phyloP scores from a whole-genome alignment of 2,113 vertebrate genomes.

The Anoplopoma fimbria region DNA sequence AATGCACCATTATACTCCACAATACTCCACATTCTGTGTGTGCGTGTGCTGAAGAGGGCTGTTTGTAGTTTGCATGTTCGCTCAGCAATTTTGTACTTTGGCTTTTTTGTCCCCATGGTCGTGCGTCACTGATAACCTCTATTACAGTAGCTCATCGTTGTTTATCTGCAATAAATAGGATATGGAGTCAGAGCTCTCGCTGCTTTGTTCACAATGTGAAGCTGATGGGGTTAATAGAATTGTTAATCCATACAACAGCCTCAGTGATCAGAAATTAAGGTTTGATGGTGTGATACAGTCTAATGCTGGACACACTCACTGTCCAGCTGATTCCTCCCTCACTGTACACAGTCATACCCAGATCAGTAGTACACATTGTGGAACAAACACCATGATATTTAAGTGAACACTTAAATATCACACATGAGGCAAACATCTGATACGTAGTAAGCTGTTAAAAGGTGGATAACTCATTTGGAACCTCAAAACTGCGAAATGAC shows the following conservation, averaged over 20 bases:
- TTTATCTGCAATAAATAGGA: slow-evolving; percentile 51
- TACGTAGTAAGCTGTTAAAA: too few species aligned
- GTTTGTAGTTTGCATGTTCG: slow-evolving; percentile 33
- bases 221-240: not conserved
- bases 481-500: too few species aligned
- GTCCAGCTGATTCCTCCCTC: not conserved
- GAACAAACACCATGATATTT: not conserved
- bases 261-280: not conserved
- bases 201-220: not conserved
- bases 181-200: not conserved
- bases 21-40: slow-evolving; percentile 25
- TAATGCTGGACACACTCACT: not conserved
- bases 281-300: not conserved
- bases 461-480: too few species aligned
- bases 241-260: not conserved
- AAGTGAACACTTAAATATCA: too few species aligned
- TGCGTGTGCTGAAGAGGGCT: slow-evolving; percentile 51
- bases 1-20: slow-evolving; percentile 58
- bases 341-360: not conserved
- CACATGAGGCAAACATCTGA: too few species aligned
- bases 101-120: slow-evolving; percentile 32
- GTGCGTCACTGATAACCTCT: slow-evolving; percentile 46
- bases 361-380: not conserved
- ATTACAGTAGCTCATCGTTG: slow-evolving; percentile 31
- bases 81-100: slow-evolving; percentile 62